A percentile compares a stretch with the other conserved stretches of the same genome.
These are phyloP conservation scores for Phrynocephalus forsythii DNA, from an alignment of 2,797 vertebrate genomes.

Conservation along the genomic window DNA sequence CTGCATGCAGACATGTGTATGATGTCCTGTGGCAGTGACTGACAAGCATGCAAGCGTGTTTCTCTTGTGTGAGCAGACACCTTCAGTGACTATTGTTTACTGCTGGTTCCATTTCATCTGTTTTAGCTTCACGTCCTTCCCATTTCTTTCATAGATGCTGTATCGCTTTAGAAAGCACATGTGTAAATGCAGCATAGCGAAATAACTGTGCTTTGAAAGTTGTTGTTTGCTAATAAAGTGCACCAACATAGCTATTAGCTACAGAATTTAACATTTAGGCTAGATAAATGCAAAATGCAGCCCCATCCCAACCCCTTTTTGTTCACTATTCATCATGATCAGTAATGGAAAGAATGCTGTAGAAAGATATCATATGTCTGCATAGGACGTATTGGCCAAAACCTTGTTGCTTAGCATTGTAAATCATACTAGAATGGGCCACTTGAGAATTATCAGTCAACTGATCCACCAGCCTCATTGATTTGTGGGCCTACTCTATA, in stretches of 20 bases:
- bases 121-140: background rate
- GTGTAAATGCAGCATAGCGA: background rate
- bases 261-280: background rate
- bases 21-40: conserved; percentile 44
- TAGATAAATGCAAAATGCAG: conserved; percentile 24
- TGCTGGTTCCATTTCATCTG: conserved; percentile 27
- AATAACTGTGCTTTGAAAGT: conserved; percentile 29
- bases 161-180: conserved; percentile 14
- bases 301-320: fast-evolving
- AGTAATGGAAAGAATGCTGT: background rate
- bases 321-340: background rate
- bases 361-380: background rate
- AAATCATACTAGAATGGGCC: no score
- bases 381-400: no score
- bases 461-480: no score
- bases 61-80: conserved; percentile 50
- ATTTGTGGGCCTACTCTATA: no score
- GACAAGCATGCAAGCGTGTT: conserved; percentile 60
- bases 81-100: background rate
- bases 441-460: no score
- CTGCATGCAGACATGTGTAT: conserved; percentile 65
- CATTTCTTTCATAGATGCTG: background rate
- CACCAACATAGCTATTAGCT: conserved; percentile 17
- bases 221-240: conserved; percentile 13
- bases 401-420: no score